phyloP scores from a whole-genome alignment of 1,140 invertebrate species.

The Euura saliciscinereae region DNA sequence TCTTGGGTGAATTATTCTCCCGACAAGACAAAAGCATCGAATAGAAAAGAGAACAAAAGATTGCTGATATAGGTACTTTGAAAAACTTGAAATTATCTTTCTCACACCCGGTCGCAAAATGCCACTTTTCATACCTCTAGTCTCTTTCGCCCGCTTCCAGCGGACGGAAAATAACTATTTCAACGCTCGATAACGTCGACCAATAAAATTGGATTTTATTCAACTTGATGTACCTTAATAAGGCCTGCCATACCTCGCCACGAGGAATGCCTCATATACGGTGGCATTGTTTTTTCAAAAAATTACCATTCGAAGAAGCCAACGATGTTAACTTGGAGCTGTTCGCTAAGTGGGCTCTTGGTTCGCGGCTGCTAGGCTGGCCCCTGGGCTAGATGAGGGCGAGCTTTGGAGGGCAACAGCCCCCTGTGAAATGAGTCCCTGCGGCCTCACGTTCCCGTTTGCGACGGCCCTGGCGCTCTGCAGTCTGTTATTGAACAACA shows the following conservation, averaged over 20 bases:
- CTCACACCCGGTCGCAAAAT: too few relatives aligned
- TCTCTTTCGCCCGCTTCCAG: too few relatives aligned
- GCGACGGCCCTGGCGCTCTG: constrained; percentile 61
- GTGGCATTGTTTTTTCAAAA: neutral
- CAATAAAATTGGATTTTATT: too few relatives aligned
- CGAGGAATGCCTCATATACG: neutral
- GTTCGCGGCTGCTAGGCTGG: constrained; percentile 54
- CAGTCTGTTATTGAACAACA: constrained; percentile 39
- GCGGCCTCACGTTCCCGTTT: constrained; percentile 58
- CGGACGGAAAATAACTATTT: too few relatives aligned
- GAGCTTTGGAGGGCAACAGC: constrained; percentile 60
- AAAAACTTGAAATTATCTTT: too few relatives aligned
- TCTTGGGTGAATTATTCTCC: too few relatives aligned
- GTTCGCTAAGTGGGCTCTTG: constrained; percentile 48
- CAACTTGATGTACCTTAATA: too few relatives aligned
- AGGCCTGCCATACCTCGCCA: neutral
- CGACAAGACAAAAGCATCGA: too few relatives aligned
- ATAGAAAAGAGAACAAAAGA: too few relatives aligned
- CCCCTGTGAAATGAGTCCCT: constrained; percentile 55
- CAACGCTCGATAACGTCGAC: too few relatives aligned
- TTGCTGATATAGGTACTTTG: too few relatives aligned
- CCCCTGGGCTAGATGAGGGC: constrained; percentile 61
- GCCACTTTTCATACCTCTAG: too few relatives aligned
- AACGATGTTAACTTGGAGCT: neutral
- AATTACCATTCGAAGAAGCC: neutral